phyloP scores from a whole-genome alignment of 1,140 invertebrate species.

The Bombyx mori region DNA sequence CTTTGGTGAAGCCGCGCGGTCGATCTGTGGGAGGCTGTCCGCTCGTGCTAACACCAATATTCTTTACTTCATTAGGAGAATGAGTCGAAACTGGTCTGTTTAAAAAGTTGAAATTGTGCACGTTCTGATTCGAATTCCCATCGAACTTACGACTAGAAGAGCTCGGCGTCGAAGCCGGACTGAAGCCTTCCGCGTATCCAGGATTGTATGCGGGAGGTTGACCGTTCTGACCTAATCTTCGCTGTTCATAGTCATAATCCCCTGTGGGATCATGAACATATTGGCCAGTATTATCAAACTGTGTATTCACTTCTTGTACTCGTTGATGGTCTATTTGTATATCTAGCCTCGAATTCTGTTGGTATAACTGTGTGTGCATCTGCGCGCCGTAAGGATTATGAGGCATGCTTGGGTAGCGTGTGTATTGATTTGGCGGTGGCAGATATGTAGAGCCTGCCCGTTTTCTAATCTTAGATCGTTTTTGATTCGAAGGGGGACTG shows the following conservation, averaged over 20 bases:
- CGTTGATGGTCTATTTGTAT: conserved; percentile 48
- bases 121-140: conserved; percentile 44
- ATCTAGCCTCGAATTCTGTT: conserved; percentile 49
- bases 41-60: conserved; percentile 28
- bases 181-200: conserved; percentile 45
- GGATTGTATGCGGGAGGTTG: conserved; percentile 34
- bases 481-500: conserved; percentile 36
- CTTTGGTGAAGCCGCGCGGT: conserved; percentile 70
- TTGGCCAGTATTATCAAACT: conserved; percentile 54
- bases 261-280: conserved; percentile 59
- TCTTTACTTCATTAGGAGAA: conserved; percentile 19
- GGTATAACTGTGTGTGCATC: conserved; percentile 48
- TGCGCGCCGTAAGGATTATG: conserved; percentile 48
- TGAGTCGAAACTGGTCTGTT: conserved; percentile 31
- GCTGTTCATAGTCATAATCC: conserved; percentile 63
- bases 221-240: conserved; percentile 34
- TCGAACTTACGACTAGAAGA: conserved; percentile 62
- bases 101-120: conserved; percentile 45
- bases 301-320: conserved; percentile 41
- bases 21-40: conserved; percentile 38
- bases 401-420: conserved; percentile 48
- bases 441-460: conserved; percentile 58
- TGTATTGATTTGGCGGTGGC: conserved; percentile 54
- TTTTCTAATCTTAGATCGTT: conserved; percentile 52
- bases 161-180: conserved; percentile 37